Evolutionary conservation across 2,797 vertebrate genomes (phyloP).

Genomic region (Sitta carolinensis): DNA sequence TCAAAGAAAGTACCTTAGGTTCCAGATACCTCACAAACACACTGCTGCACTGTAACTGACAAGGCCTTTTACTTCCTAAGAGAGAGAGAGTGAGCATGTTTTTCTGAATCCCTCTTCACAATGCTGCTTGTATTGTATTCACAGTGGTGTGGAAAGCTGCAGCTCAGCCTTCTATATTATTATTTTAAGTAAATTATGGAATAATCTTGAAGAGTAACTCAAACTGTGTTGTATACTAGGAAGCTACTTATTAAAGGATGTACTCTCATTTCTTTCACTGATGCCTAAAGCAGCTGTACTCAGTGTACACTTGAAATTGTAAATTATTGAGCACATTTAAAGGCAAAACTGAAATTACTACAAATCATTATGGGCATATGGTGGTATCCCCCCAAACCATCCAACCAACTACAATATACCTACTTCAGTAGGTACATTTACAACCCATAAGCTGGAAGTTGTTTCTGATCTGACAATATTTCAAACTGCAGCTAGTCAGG

Average conservation of each 20-base stretch:
- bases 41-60: rapidly evolving
- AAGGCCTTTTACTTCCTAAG: not conserved
- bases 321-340: not conserved
- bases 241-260: not conserved
- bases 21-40: not conserved
- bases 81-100: rapidly evolving
- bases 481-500: not conserved
- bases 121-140: not conserved
- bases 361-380: not conserved
- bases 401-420: not conserved
- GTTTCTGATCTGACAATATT: not conserved
- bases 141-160: not conserved
- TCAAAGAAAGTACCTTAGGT: not conserved
- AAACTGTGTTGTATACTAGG: not conserved
- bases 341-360: not conserved
- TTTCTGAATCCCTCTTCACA: not conserved
- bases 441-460: not conserved
- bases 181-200: not conserved
- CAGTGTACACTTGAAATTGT: not conserved
- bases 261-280: not conserved
- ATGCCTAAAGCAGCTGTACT: not conserved
- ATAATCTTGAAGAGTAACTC: not conserved
- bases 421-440: not conserved
- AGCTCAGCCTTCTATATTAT: not conserved
- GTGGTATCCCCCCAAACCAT: not conserved